phyloP scores from a whole-genome alignment of 2,113 vertebrate species.

The Parus major region DNA sequence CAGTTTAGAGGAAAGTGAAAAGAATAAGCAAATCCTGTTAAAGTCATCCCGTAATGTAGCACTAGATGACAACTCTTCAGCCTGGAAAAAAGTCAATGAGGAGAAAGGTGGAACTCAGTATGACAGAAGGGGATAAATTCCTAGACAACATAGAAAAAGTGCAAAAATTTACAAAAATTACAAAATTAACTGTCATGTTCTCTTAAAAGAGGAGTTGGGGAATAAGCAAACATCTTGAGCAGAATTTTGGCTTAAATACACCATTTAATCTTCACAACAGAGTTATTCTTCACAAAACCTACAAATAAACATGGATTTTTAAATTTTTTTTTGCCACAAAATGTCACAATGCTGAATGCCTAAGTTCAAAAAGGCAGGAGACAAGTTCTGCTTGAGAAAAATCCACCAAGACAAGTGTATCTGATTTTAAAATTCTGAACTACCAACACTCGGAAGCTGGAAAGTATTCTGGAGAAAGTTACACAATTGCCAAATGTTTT shows the following conservation, averaged over 20 bases:
- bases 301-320: background rate
- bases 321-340: background rate
- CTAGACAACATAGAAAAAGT: fast-evolving
- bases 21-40: background rate
- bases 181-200: background rate
- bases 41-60: background rate
- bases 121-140: background rate
- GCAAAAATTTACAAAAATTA: background rate
- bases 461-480: background rate
- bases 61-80: background rate
- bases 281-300: background rate
- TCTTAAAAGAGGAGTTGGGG: background rate
- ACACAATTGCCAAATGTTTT: background rate
- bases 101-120: background rate
- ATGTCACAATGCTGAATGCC: background rate
- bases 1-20: background rate
- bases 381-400: background rate
- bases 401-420: background rate
- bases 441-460: background rate
- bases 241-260: background rate
- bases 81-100: background rate
- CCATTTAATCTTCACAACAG: background rate
- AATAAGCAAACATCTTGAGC: background rate
- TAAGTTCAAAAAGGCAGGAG: background rate
- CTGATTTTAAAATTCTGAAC: background rate